Base-by-base conservation (phyloP, 2,888 invertebrate genomes). In the Drosophila formosana region DNA sequence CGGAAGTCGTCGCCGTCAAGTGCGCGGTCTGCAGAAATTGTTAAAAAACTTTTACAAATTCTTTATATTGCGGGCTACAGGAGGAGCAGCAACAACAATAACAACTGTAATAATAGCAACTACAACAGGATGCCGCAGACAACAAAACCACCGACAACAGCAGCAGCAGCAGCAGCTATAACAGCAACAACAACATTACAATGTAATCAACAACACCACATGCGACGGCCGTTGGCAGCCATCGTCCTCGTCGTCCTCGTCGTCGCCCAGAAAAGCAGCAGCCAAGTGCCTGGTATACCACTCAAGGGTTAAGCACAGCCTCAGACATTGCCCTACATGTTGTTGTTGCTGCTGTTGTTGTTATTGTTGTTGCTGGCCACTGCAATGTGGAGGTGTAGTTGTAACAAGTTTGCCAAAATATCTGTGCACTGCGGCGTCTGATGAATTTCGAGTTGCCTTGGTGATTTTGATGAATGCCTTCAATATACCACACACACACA, bases 1-100 rank as follows among this genome's bases (percentile, higher is more conserved):
- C 80, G 84, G 78, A 88, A 86, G 83, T 85, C 81, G 88, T 86
- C 76, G 82, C 61, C 84, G 82, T 80, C 82, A 87, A 87, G 83
- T 82, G 87, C 80, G 80, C 88, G 77, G 77, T 75, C 78, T 73
- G 72, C 73, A 72, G 74, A 82, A 82, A 79, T 82, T 88, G 77
- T 84, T 85, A 75, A 66, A 64, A 87, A 85, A 85, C 83, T 85
- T 85, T 88, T 77, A 76, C 78, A 83, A 82, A 86, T 86, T 76
- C 83, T 78, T 82, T 78, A 75, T 74, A 80, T 73, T 84, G 86
- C 76, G 78, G 80, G 67, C 74, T 58, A 73, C 52, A 67, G 81
- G 61, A 61, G 73, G 32, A 56, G 72, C 63, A 64, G 68, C 66
- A 70, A 52, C 66, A 66, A 62, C 73, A 63, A 70, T 61, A 78